Percentiles rank a stretch among this genome's conserved stretches.
phyloP scores from a whole-genome alignment of 2,113 vertebrate genomes.

The Podarcis muralis region DNA sequence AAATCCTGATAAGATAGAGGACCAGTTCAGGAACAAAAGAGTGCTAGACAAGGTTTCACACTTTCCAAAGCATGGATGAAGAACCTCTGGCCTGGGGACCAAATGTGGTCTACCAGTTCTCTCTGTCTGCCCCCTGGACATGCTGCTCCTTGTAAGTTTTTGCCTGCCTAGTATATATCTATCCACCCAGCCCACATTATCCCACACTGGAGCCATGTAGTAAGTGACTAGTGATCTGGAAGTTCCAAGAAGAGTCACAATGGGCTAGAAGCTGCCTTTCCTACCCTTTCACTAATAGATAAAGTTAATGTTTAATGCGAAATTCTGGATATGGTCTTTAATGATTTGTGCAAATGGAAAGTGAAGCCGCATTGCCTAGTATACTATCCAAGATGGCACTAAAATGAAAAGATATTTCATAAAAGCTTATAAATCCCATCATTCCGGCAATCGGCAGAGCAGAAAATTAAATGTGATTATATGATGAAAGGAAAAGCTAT shows the following conservation, averaged over 20 bases:
- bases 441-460: background rate
- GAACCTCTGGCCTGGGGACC: too few species aligned
- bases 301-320: constrained; percentile 4
- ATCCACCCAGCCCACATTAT: background rate
- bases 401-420: background rate
- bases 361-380: background rate
- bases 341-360: constrained; percentile 20
- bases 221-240: background rate
- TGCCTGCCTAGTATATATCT: background rate
- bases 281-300: background rate
- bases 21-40: too few species aligned
- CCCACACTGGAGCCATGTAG: background rate
- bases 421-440: constrained; percentile 11
- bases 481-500: constrained; percentile 18
- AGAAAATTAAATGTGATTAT: constrained; percentile 35
- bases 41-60: too few species aligned
- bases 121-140: too few species aligned
- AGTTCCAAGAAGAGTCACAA: background rate
- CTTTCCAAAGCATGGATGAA: too few species aligned
- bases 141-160: too few species aligned
- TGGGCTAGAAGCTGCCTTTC: too few species aligned
- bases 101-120: too few species aligned
- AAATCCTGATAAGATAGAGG: too few species aligned
- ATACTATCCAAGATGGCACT: constrained; percentile 11
- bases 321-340: constrained; percentile 2